phyloP scores from a whole-genome alignment of 2,888 invertebrate species.

The Aethes cnicana region DNA sequence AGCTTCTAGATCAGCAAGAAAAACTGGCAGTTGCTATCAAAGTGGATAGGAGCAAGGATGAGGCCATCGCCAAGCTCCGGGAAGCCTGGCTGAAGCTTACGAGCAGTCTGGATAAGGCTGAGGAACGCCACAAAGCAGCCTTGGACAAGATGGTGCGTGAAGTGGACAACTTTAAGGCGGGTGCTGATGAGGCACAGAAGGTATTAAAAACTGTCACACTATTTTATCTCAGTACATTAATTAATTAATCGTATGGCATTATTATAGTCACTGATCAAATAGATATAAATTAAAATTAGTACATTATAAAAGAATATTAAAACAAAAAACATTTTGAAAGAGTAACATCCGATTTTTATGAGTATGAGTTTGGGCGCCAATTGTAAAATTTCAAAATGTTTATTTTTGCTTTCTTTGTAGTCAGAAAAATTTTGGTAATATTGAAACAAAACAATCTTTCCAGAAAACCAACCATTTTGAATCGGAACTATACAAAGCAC shows the following conservation, averaged over 20 bases:
- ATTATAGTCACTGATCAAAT: too few relatives aligned
- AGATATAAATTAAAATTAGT: too few relatives aligned
- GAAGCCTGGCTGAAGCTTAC: slow-evolving; percentile 83
- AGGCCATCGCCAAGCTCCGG: slow-evolving; percentile 85
- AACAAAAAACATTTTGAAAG: too few relatives aligned
- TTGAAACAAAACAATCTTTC: neutral
- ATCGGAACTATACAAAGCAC: slow-evolving; percentile 87
- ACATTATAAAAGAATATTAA: too few relatives aligned
- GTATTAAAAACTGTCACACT: slow-evolving; percentile 42
- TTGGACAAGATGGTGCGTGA: slow-evolving; percentile 75
- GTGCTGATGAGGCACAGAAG: slow-evolving; percentile 74
- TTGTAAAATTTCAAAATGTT: too few relatives aligned
- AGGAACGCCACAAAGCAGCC: slow-evolving; percentile 73
- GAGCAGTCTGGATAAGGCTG: slow-evolving; percentile 66
- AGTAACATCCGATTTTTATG: too few relatives aligned
- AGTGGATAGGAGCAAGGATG: slow-evolving; percentile 89
- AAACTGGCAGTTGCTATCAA: slow-evolving; percentile 89
- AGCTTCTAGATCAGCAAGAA: slow-evolving; percentile 89
- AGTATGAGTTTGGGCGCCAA: too few relatives aligned
- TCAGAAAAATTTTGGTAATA: neutral
- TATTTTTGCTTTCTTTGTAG: too few relatives aligned
- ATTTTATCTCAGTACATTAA: too few relatives aligned
- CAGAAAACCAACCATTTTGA: slow-evolving; percentile 84
- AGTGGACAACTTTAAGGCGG: slow-evolving; percentile 71
- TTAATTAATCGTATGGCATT: too few relatives aligned